These are phyloP conservation scores for Bolborhynchus lineola DNA, from an alignment of 2,113 vertebrate genomes.

Conservation along the genomic window DNA sequence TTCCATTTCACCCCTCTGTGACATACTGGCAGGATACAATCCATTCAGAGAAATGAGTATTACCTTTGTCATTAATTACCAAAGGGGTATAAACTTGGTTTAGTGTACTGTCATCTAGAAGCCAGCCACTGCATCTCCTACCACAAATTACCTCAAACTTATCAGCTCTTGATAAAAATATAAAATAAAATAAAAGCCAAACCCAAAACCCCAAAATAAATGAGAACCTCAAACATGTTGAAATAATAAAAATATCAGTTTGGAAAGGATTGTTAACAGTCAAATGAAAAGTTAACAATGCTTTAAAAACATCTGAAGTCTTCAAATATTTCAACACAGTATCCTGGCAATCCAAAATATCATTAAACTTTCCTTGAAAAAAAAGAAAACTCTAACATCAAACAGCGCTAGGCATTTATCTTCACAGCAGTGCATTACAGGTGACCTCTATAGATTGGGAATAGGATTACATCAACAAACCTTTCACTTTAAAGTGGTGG, in stretches of 20 bases:
- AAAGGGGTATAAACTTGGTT: background rate
- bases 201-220: background rate
- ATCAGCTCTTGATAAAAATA: background rate
- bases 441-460: constrained; percentile 78
- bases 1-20: background rate
- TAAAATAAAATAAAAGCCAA: background rate
- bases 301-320: constrained; percentile 37
- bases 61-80: background rate
- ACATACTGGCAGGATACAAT: background rate
- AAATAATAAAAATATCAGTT: background rate
- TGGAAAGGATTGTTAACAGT: constrained; percentile 4
- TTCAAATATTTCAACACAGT: constrained; percentile 26
- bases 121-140: background rate
- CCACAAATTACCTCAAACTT: background rate
- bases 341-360: constrained; percentile 48
- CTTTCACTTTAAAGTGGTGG: constrained; percentile 71
- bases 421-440: constrained; percentile 60
- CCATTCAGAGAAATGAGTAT: background rate
- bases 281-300: background rate
- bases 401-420: constrained; percentile 60
- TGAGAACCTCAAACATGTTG: background rate
- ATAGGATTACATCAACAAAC: constrained; percentile 80
- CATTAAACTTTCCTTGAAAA: constrained; percentile 31
- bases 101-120: background rate
- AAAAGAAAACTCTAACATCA: constrained; percentile 43